Percentiles rank a stretch among this genome's conserved stretches.
Evolutionary conservation across 2,797 vertebrate species (phyloP).

Genomic region (Morelia viridis): DNA sequence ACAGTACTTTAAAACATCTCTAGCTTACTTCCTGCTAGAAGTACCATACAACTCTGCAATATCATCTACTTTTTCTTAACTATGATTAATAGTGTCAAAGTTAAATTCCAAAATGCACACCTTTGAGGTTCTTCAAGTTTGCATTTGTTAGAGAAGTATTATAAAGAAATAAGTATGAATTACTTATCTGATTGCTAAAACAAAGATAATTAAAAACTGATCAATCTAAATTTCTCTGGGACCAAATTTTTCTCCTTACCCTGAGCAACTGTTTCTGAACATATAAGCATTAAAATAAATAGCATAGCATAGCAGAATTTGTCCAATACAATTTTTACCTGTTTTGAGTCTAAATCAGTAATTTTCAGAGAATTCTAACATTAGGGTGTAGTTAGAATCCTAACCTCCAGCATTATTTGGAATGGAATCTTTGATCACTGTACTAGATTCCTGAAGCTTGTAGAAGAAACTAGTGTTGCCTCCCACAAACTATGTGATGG

Average conservation of each 20-base stretch:
- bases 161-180: not conserved
- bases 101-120: not conserved
- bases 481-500: not conserved
- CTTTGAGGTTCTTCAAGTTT: not conserved
- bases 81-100: not conserved
- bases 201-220: not conserved
- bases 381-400: not conserved
- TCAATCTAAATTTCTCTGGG: not conserved
- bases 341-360: not conserved
- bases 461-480: not conserved
- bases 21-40: not conserved
- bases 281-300: not conserved
- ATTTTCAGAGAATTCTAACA: not conserved
- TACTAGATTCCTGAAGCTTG: too few relatives aligned
- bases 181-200: not conserved
- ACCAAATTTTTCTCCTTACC: not conserved
- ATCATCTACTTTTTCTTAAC: constrained; percentile 5
- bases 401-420: not conserved
- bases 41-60: not conserved
- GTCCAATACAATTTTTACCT: not conserved
- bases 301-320: not conserved
- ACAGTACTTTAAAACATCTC: not conserved
- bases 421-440: not conserved
- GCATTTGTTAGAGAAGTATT: not conserved
- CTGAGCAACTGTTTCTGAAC: not conserved